A percentile compares a stretch with the other conserved stretches of the same genome.
These are phyloP conservation scores for Mormyrus hasselquistii DNA, from an alignment of 2,797 vertebrate species.

Conservation along the genomic window DNA sequence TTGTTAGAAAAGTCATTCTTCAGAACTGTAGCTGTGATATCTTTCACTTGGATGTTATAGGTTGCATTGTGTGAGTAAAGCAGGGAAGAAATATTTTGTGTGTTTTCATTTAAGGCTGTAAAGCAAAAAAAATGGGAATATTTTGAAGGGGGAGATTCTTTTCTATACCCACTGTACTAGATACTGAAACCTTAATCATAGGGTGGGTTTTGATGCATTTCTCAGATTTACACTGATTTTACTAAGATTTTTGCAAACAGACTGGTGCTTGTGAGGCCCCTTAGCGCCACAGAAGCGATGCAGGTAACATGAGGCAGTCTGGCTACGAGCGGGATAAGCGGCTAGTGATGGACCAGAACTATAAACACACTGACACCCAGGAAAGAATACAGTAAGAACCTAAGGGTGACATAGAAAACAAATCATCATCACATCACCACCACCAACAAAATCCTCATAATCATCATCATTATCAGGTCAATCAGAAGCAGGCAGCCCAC, in stretches of 20 bases:
- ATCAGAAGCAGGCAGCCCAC: neutral
- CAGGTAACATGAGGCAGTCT: neutral
- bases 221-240: neutral
- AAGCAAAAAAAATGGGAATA: no score
- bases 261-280: neutral
- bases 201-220: neutral
- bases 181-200: neutral
- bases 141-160: no score
- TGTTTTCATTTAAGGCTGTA: no score
- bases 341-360: neutral
- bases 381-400: neutral
- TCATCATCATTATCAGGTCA: neutral
- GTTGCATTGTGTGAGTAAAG: no score
- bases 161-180: no score
- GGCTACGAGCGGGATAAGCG: neutral
- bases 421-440: neutral
- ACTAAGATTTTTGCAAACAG: neutral
- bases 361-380: neutral
- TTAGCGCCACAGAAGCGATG: neutral
- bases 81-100: no score
- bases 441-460: neutral
- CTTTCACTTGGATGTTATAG: no score
- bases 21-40: no score
- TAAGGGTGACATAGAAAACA: neutral
- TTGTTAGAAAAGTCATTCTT: no score